phyloP scores from a whole-genome alignment of 1,140 invertebrate genomes.

The Theocolax elegans region DNA sequence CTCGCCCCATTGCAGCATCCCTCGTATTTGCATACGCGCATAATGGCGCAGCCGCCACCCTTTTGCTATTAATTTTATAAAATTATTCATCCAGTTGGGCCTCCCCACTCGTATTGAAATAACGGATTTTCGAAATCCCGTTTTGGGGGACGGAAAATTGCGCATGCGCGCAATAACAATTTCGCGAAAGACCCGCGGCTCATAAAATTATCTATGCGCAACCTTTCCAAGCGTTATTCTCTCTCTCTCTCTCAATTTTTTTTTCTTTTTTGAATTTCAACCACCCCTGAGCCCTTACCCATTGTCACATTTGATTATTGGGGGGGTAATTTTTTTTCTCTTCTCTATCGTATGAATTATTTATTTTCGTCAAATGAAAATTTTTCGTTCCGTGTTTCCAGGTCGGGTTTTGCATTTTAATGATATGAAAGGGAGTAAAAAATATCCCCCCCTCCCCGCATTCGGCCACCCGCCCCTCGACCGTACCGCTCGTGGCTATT shows the following conservation, averaged over 20 bases:
- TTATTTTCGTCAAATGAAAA: slow-evolving; percentile 27
- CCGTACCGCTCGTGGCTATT: too few relatives aligned
- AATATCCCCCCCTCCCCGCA: too few relatives aligned
- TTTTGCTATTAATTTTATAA: slow-evolving; percentile 69
- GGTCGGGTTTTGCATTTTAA: slow-evolving; percentile 28
- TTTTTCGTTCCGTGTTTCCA: background rate
- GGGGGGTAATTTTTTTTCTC: background rate
- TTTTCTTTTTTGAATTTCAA: slow-evolving; percentile 14
- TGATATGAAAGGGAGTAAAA: background rate
- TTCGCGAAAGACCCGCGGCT: background rate
- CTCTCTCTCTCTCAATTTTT: too few relatives aligned
- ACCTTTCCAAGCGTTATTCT: too few relatives aligned
- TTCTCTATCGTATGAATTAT: slow-evolving; percentile 22
- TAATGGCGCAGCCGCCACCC: slow-evolving; percentile 62
- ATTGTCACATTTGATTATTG: slow-evolving; percentile 1
- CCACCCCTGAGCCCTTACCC: background rate
- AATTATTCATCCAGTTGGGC: slow-evolving; percentile 62
- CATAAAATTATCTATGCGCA: background rate
- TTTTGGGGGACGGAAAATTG: slow-evolving; percentile 55
- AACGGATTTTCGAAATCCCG: slow-evolving; percentile 69
- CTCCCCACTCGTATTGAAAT: slow-evolving; percentile 63
- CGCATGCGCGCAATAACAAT: slow-evolving; percentile 33
- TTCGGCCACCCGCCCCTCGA: too few relatives aligned
- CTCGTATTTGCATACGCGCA: slow-evolving; percentile 66
- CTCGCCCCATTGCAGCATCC: slow-evolving; percentile 35